These are phyloP conservation scores for Siniperca undulata DNA, from an alignment of 2,797 vertebrate species.

Conservation along the genomic window DNA sequence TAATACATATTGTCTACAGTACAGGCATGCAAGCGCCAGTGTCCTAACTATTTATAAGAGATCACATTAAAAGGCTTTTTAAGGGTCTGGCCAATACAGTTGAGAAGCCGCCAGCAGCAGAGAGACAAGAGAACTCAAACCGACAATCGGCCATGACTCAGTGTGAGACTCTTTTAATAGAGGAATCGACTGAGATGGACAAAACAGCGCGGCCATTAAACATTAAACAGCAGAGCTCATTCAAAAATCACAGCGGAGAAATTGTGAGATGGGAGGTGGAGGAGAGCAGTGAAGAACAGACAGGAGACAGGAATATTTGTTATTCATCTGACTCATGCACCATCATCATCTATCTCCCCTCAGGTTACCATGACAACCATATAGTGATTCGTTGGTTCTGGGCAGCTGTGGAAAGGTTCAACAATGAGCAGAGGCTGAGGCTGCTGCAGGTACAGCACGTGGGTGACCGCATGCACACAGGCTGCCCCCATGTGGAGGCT, in stretches of 20 bases:
- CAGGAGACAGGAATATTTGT: conserved; percentile 34
- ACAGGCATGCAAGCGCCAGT: conserved; percentile 4
- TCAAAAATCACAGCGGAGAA: conserved; percentile 38
- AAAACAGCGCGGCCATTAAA: conserved; percentile 61
- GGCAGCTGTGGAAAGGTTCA: conserved; percentile 98
- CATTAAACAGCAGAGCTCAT: conserved; percentile 61
- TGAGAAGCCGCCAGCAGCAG: conserved; percentile 61
- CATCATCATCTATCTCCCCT: conserved; percentile 54
- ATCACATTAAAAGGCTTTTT: conserved; percentile 72
- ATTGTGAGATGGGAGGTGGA: background rate
- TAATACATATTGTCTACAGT: conserved; percentile 8
- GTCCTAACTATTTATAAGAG: conserved; percentile 47
- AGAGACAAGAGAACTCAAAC: conserved; percentile 42
- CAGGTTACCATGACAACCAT: conserved; percentile 99
- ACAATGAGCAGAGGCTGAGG: conserved; percentile 97
- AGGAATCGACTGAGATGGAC: conserved; percentile 62
- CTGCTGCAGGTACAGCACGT: conserved; percentile 89
- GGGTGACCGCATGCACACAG: conserved; percentile 8
- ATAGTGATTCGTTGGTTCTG: conserved; percentile 99
- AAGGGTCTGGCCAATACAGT: conserved; percentile 50
- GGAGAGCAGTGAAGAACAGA: background rate
- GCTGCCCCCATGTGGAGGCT: conserved; percentile 58
- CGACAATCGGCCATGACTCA: conserved; percentile 50
- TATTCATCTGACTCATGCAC: conserved; percentile 71
- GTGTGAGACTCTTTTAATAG: conserved; percentile 68